Base-by-base conservation (phyloP, 1,140 invertebrate genomes). In the Brachionus angularis region DNA sequence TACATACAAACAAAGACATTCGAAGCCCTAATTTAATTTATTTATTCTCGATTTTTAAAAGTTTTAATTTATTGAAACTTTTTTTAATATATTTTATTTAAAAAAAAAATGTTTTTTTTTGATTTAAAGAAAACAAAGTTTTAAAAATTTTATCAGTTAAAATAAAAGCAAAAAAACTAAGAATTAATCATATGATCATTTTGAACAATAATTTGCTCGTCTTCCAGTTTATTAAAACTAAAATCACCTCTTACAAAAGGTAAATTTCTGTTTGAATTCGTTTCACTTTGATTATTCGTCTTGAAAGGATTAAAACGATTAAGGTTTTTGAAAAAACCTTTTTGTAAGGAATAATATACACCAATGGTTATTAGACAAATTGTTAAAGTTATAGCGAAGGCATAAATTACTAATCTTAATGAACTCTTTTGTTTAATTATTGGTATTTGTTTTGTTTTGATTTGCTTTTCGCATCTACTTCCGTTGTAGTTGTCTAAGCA, bases 181-280 rank as follows among this genome's bases (percentile, higher is more conserved):
- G 53, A 31, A 58, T 58, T 39, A 29, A 58, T 29, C 10, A 39
- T 23, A 10, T 39, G 53, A 18, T 67, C 62, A 67, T 67, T 50
- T 46, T 67, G 25, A 33, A 67, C 44, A n/a, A 67, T 47, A 12
- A 46, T 67, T 14, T 50, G 42, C 31, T 67, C 62, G 36, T 67
- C 62, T 27, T 67, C 62, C 4, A 67, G 31, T 21, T 50, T 46
- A 42, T 46, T 67, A 34, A 67, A 67, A 18, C 62, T 29, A 67
- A 67, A 67, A 34, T 67, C 47, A 47, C 18, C 36, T 31, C 23
- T n/a, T 23, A 47, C 18, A 42, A 10, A 16, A 42, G 39, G 39
- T 2, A 31, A 27, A 46, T 23, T 61, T 21, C 47, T 34, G 7
- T n/a, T 25, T 50, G 42, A 33, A 16, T 27, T 16, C 14, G 29